Base-by-base conservation (phyloP, 2,797 vertebrate species). In the Myiothlypis chrysogaster region DNA sequence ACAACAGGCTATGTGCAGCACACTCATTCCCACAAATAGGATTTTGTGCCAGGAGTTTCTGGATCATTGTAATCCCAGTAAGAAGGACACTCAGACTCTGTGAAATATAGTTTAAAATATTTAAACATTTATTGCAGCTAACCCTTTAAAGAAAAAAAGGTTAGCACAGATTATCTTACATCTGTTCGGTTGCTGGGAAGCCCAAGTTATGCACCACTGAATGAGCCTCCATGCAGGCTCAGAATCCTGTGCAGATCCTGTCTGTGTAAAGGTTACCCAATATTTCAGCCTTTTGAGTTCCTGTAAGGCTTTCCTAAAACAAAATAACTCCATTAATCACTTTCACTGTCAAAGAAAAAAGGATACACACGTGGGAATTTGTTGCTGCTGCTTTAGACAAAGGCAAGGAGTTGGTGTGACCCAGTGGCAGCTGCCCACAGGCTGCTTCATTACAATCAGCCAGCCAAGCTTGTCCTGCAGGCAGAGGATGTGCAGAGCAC, bases 161-260 rank as follows among this genome's bases (percentile, higher is more conserved):
- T 32, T 53, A 43, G 18, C 28, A 59, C 22, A 57, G 43, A 23
- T 47, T 50, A 55, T 55, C 24, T 71, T 68, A 25, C 5, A 0
- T 71, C 50, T 1, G 1, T 89, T 79, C 27, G 61, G 46, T 47
- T 79, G 27, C 46, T 68, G 30, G 22, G 34, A 87, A 56, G 17
- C 13, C 17, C 0, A 1, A 56, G 50, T 44, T 63, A 32, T 2
- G 9, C 32, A 28, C 22, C 25, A 9, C 15, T 4, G 0, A 70
- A 44, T 39, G 24, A 61, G 13, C 20, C 39, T 82, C 43, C n/a
- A 15, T n/a, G 41, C 49, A 81, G 49, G 8, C 3, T 3, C 72
- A 75, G 37, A 7, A 81, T 71, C 53, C 59, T 39, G 25, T 61
- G 13, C 35, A 79, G 73, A 75, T 52, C 57, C 25, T 64, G 25